Evolutionary conservation across 2,797 vertebrate genomes (phyloP), one percentile per base, ranked within the genome.

Genomic region (Chromobotia macracanthus): DNA sequence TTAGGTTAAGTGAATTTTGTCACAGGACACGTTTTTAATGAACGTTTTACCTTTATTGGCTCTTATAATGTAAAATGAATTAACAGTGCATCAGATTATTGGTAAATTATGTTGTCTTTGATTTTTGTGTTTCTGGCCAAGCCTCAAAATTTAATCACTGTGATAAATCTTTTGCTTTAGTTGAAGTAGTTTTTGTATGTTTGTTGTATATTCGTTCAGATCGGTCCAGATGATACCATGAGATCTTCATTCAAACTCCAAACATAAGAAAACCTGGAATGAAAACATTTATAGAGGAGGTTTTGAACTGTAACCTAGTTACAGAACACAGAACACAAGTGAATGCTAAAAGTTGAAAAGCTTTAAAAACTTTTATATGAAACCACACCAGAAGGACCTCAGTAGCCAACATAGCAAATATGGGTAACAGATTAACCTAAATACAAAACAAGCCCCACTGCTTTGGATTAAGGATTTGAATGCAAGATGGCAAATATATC

Each of bases 1-100:
- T 88, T 79, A 75, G 80, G 65, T 64, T 3, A 51, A 79, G 78
- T 71, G 63, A 75, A 84, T 84, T 92, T 89, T 88, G 87, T 90
- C 13, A 48, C 46, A 4, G 46, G 15, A 48, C 46, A 77, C 6
- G n/a, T 35, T 35, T 35, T 35, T 35, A 35, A 35, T 35, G 31
- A 35, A 35, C 2, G 2, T 35, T 35, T 38, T 38, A 38, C 35
- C 5, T 38, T 41, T 41, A 41, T 41, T 41, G 9, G 1, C 38
- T 41, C 7, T 41, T 8, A 41, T 41, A 41, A 41, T 9, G 9
- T 41, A 41, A 41, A 9, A 41, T 41, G 38, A 41, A 8, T 18
- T 16, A 18, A 51, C 7, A 18, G 1, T 51, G 50, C 5, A 16
- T 51, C 50, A 51, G 16, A 51, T 51, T 51, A 41, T 18, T 51